Base-by-base conservation (phyloP, 2,113 vertebrate species). In the Thalassoma bifasciatum region DNA sequence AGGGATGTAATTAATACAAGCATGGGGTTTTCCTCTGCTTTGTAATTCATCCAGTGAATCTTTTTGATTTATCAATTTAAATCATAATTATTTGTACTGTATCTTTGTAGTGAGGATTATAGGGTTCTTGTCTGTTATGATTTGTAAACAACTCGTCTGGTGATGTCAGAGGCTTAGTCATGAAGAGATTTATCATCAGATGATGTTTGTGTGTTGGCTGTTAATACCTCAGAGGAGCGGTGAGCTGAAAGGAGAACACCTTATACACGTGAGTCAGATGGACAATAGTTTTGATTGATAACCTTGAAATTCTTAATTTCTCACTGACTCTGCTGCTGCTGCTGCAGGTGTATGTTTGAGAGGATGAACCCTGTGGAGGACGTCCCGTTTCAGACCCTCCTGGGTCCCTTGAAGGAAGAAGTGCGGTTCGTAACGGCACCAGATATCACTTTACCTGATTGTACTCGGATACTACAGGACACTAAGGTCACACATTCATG, bases 311-410 rank as follows among this genome's bases (percentile, higher is more conserved):
- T 37, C 1, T 61, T 5, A 8, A 62, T 17, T 2, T 60, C 2
- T 4, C 1, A 30, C 1, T 72, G 24, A 22, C 46, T 74, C 24
- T 40, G 22, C 30, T 30, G 30, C 30, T 30, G 30, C 24, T 54
- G 53, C 46, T 73, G 42, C 63, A 83, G 83, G 42, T 46, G 52
- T 14, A 22, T n/a, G 60, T 59, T 34, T 12, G 59, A 52, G 11
- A 72, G 16, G 2, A 97, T 97, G 95, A 96, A 82, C 78, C 85
- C 87, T 69, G 89, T 98, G 61, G 96, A 98, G 71, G 96, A 94
- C 5, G 71, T 99, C 64, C 95, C 95, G 1, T 98, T 99, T 91
- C 94, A 93, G 77, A 90, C 89, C 0, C 57, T 84, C 1, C 47
- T 89, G 26, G 91, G 89, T 24, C 75, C 87, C 0, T 77, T 83